Evolutionary conservation across 2,797 vertebrate species (phyloP).

Genomic region (Galago senegalensis): DNA sequence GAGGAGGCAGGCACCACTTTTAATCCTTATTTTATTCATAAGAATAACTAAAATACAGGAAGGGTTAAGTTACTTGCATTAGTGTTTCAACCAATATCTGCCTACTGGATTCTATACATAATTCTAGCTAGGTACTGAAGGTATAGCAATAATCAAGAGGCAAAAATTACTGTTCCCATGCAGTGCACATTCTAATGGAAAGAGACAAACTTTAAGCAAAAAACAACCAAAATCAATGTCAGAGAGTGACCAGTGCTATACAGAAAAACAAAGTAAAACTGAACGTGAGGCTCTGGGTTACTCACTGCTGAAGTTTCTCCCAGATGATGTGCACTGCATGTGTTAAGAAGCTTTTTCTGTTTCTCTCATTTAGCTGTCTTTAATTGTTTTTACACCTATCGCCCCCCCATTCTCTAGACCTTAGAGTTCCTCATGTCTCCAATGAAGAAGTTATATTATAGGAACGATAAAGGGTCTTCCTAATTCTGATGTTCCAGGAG

Average conservation of each 20-base stretch:
- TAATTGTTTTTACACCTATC: not conserved
- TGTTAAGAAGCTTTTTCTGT: too few species aligned
- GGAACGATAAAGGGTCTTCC: not conserved
- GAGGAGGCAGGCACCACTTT: not conserved
- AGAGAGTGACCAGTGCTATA: not conserved
- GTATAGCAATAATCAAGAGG: not conserved
- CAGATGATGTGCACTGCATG: not conserved
- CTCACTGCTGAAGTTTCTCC: not conserved
- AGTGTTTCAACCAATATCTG: not conserved
- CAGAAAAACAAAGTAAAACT: not conserved
- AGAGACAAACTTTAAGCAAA: slow-evolving; percentile 32
- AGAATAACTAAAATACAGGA: not conserved
- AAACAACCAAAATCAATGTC: not conserved
- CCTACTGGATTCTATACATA: not conserved
- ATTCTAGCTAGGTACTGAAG: not conserved
- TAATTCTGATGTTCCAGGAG: not conserved
- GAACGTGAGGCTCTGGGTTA: not conserved
- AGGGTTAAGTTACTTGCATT: not conserved
- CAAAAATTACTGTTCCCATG: not conserved
- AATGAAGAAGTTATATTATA: not conserved
- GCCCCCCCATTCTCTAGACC: not conserved
- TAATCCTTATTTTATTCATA: not conserved
- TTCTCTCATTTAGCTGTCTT: not conserved
- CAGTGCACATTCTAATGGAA: not conserved
- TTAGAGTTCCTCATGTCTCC: not conserved